Evolutionary conservation across 92 coral and sea anemone genomes (phyloP).

Genomic region (Epizoanthus rinbou): DNA sequence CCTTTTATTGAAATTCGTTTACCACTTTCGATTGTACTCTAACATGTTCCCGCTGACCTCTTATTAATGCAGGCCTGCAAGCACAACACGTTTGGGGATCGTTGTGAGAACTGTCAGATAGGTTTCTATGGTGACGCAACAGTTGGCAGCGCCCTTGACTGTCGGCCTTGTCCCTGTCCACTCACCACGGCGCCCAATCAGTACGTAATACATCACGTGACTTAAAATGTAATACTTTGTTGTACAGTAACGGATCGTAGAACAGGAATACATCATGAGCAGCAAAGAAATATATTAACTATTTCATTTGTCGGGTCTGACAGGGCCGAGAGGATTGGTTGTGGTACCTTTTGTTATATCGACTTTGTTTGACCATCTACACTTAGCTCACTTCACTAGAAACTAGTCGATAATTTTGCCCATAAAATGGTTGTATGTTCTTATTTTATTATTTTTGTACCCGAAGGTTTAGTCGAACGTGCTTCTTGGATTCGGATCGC

Average conservation of each 20-base stretch:
- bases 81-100: constrained; percentile 80
- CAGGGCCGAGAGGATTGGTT: no score
- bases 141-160: constrained; percentile 71
- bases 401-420: no score
- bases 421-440: background rate
- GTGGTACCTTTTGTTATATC: no score
- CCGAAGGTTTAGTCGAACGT: constrained; percentile 71
- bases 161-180: constrained; percentile 91
- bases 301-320: no score
- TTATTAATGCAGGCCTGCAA: constrained; percentile 67
- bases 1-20: no score
- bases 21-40: no score
- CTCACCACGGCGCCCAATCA: constrained; percentile 74
- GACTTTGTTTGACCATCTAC: no score
- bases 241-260: no score
- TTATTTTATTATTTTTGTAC: background rate
- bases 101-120: constrained; percentile 69
- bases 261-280: no score
- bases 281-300: no score
- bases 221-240: background rate
- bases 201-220: constrained; percentile 31
- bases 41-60: background rate
- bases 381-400: no score
- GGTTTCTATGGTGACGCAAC: constrained; percentile 97
- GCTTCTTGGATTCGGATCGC: constrained; percentile 81